Conservation (phyloP, 2,888 invertebrate genomes). For the Biston betularia region DNA sequence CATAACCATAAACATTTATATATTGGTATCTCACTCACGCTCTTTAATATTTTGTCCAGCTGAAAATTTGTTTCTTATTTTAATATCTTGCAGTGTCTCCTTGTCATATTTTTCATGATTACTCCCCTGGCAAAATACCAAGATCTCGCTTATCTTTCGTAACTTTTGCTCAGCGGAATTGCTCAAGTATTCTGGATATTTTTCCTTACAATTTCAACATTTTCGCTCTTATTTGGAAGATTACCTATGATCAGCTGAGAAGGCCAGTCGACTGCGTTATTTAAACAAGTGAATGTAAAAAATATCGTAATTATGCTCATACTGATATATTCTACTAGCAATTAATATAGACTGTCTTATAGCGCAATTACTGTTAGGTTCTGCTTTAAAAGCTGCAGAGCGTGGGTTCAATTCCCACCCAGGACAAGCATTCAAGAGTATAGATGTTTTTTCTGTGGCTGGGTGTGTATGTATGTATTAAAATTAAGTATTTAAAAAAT, state of each 20-base stretch:
- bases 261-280: conserved; percentile 17
- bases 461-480: too few species aligned
- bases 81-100: conserved; percentile 72
- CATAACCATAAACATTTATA: conserved; percentile 31
- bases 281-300: conserved; percentile 12
- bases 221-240: conserved; percentile 33
- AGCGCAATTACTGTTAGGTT: neutral
- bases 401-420: too few species aligned
- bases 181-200: conserved; percentile 39
- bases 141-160: conserved; percentile 78
- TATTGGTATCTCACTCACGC: conserved; percentile 47
- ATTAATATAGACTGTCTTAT: too few species aligned
- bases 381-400: too few species aligned
- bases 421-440: too few species aligned
- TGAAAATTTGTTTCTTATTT: conserved; percentile 71
- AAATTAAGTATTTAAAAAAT: too few species aligned
- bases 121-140: conserved; percentile 80
- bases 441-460: too few species aligned
- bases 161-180: conserved; percentile 67
- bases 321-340: too few species aligned
- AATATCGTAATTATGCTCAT: neutral
- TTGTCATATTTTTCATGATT: conserved; percentile 80
- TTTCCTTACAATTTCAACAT: conserved; percentile 30
- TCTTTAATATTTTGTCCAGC: conserved; percentile 58
- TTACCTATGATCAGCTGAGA: conserved; percentile 30